These are phyloP conservation scores for Cephus cinctus DNA, from an alignment of 1,140 invertebrate genomes.

Conservation along the genomic window DNA sequence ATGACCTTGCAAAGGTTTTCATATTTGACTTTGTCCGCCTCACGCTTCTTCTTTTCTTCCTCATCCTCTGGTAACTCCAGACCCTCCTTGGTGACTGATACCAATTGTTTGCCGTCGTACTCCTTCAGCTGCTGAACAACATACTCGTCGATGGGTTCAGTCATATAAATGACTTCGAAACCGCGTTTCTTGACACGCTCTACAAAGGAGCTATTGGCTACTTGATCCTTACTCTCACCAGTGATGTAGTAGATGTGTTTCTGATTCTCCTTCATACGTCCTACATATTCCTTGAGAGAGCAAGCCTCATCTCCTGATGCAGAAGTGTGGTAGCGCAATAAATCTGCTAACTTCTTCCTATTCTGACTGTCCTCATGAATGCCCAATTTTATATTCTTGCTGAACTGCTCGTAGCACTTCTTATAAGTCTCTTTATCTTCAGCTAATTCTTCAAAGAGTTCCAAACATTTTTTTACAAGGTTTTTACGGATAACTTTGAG, in stretches of 20 bases:
- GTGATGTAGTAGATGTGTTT: slow-evolving; percentile 99
- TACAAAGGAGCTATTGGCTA: slow-evolving; percentile 96
- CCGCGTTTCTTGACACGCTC: slow-evolving; percentile 96
- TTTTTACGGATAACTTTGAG: slow-evolving; percentile 98
- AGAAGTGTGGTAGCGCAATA: slow-evolving; percentile 91
- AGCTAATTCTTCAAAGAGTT: slow-evolving; percentile 92
- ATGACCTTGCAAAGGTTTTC: slow-evolving; percentile 96
- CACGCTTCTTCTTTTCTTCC: slow-evolving; percentile 93
- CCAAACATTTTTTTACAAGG: slow-evolving; percentile 96
- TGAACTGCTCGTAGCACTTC: slow-evolving; percentile 98
- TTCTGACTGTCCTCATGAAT: slow-evolving; percentile 97
- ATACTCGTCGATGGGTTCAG: slow-evolving; percentile 98
- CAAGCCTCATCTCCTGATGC: slow-evolving; percentile 91
- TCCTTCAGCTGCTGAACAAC: slow-evolving; percentile 98
- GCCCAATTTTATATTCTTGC: slow-evolving; percentile 96
- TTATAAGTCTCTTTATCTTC: slow-evolving; percentile 98
- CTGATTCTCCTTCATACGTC: slow-evolving; percentile 97
- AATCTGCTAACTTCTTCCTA: slow-evolving; percentile 88
- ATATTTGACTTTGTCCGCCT: slow-evolving; percentile 92
- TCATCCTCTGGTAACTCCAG: slow-evolving; percentile 94
- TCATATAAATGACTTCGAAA: slow-evolving; percentile 98
- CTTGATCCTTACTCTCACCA: slow-evolving; percentile 92
- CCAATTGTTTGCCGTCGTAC: slow-evolving; percentile 93
- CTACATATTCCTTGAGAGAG: slow-evolving; percentile 94
- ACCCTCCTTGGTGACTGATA: slow-evolving; percentile 97